These are phyloP conservation scores for Microcebus ravelobensis DNA, from an alignment of 2,113 vertebrate species.

Conservation along the genomic window DNA sequence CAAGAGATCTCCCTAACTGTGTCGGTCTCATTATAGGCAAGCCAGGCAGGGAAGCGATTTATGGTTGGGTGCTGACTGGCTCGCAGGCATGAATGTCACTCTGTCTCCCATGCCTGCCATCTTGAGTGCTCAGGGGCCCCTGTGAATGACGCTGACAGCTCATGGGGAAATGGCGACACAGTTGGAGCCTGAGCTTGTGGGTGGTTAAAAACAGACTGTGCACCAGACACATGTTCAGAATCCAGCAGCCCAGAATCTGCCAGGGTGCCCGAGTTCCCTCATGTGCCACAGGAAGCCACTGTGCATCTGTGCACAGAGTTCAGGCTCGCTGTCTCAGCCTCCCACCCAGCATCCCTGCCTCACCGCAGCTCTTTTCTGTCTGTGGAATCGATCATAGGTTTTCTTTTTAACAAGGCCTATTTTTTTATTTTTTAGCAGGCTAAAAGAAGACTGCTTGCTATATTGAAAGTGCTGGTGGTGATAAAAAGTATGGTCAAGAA, in stretches of 20 bases:
- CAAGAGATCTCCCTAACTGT: conserved; percentile 47
- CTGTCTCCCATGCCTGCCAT: background rate
- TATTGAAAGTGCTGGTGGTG: background rate
- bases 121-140: background rate
- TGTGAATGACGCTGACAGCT: background rate
- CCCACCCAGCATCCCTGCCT: rapidly evolving
- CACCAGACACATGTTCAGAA: background rate
- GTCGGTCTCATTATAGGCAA: background rate
- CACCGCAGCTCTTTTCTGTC: rapidly evolving
- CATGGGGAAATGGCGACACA: background rate
- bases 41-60: background rate
- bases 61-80: background rate
- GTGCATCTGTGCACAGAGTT: background rate
- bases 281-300: background rate
- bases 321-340: background rate
- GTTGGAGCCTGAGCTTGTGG: background rate
- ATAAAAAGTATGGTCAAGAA: background rate
- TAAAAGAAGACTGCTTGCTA: background rate
- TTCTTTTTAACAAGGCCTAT: background rate
- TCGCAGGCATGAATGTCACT: background rate
- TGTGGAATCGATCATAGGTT: background rate
- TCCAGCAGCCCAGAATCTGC: background rate
- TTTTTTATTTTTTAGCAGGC: background rate
- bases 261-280: rapidly evolving
- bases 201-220: background rate